Base-by-base conservation (phyloP, 2,888 invertebrate species). In the Tromatobia lineatoria region DNA sequence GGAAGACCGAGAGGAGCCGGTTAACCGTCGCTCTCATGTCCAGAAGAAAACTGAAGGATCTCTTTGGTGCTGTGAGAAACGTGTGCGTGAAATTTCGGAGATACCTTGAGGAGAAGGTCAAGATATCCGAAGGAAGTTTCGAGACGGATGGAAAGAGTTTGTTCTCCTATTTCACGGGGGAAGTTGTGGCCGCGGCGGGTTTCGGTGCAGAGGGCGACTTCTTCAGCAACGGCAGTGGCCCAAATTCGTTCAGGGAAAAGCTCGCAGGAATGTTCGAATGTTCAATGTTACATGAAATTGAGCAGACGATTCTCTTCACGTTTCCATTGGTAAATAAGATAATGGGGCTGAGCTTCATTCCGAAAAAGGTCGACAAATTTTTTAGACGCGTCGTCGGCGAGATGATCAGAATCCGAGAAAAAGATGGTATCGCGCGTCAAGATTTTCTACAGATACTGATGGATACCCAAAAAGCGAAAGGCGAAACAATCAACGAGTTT, bases 401-500 rank as follows among this genome's bases (percentile, higher is more conserved):
- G 0, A 88, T 92, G 4, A 54, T 93, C 0, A 67, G 85, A 0
- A 3, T 84, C 3, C 86, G 93, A 57, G 82, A 83, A 18, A 52
- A 67, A 11, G 92, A 85, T 88, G 91, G 76, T 87, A 90, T 3
- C 76, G 93, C 0, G 0, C 82, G 88, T 88, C 92, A 87, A 86
- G 95, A 95, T 86, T 95, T 95, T 80, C 89, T 95, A 25, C 94
- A 95, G 77, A 87, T 94, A 47, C 87, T 95, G 77, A 91, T 95
- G 3, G 94, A 82, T n/a, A 66, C 20, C 23, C 42, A 25, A 2
- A 78, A 90, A 86, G 13, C 88, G 85, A 11, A 88, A 82, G 70
- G 82, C 80, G 85, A 74, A 10, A 84, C 88, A 13, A 73, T 82
- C 2, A 90, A 94, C 66, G 91, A 91, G 2, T 88, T 92, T 0